Evolutionary conservation across 2,797 vertebrate genomes (phyloP).

Genomic region (Octomys mimax): DNA sequence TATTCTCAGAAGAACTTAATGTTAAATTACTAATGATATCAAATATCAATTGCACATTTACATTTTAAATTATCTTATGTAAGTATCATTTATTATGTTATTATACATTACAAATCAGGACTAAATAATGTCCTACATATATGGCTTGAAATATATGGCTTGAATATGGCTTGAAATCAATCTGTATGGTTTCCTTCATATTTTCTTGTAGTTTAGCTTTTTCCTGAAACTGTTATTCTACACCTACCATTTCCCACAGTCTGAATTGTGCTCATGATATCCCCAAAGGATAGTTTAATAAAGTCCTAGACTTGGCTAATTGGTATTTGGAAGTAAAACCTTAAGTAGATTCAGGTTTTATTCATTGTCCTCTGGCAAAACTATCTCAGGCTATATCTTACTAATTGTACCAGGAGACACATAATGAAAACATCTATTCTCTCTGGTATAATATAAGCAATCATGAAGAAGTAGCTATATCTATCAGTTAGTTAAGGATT

Average conservation of each 20-base stretch:
- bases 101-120: neutral
- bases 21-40: neutral
- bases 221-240: neutral
- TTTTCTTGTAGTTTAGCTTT: neutral
- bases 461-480: neutral
- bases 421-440: neutral
- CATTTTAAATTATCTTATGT: neutral
- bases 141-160: neutral
- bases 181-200: neutral
- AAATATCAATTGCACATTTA: neutral
- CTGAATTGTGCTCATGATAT: neutral
- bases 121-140: neutral
- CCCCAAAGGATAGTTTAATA: neutral
- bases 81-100: neutral
- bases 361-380: neutral
- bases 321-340: neutral
- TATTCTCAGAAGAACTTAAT: neutral
- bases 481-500: neutral
- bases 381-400: neutral
- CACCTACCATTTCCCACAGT: neutral
- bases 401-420: neutral
- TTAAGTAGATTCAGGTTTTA: neutral
- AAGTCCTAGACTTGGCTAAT: neutral
- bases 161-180: neutral
- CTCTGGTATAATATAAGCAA: neutral